Evolutionary conservation across 1,140 invertebrate species (phyloP).

Genomic region (Drosophila littoralis): DNA sequence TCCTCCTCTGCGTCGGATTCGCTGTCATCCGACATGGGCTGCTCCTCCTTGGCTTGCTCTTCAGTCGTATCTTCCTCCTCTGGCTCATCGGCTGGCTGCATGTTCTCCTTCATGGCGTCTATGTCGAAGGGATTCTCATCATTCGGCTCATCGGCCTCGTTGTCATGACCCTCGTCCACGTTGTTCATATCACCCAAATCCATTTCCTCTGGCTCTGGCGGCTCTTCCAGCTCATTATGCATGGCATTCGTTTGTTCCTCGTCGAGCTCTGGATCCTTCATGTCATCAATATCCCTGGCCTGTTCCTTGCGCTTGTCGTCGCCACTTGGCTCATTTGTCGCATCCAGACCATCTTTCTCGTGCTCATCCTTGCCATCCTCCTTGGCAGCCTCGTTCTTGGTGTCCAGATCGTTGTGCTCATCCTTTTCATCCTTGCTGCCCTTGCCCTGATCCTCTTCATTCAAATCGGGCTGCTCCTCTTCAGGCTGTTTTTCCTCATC

Average conservation of each 20-base stretch:
- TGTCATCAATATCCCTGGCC: conserved; percentile 81
- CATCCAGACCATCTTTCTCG: conserved; percentile 84
- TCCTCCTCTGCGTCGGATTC: conserved; percentile 78
- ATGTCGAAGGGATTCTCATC: conserved; percentile 93
- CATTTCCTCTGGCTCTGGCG: conserved; percentile 92
- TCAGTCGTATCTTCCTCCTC: conserved; percentile 81
- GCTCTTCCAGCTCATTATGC: conserved; percentile 90
- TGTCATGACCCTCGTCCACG: conserved; percentile 90
- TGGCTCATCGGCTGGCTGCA: conserved; percentile 84
- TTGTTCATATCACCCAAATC: conserved; percentile 95
- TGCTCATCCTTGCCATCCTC: conserved; percentile 85
- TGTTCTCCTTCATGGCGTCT: conserved; percentile 89
- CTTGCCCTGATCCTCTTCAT: conserved; percentile 89
- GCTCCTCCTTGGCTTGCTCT: conserved; percentile 84
- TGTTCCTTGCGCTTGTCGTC: conserved; percentile 79
- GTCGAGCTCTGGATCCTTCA: conserved; percentile 91
- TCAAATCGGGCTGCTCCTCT: conserved; percentile 86
- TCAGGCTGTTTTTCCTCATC: conserved; percentile 90
- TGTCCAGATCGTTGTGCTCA: conserved; percentile 87
- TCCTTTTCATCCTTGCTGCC: conserved; percentile 89
- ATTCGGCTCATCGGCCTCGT: conserved; percentile 86
- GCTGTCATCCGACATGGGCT: conserved; percentile 85
- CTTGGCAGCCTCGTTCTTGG: conserved; percentile 86
- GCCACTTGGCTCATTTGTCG: conserved; percentile 75
- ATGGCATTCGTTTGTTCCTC: conserved; percentile 95